Conservation (phyloP, 2,888 invertebrate species). For the Bombylius discolor region DNA sequence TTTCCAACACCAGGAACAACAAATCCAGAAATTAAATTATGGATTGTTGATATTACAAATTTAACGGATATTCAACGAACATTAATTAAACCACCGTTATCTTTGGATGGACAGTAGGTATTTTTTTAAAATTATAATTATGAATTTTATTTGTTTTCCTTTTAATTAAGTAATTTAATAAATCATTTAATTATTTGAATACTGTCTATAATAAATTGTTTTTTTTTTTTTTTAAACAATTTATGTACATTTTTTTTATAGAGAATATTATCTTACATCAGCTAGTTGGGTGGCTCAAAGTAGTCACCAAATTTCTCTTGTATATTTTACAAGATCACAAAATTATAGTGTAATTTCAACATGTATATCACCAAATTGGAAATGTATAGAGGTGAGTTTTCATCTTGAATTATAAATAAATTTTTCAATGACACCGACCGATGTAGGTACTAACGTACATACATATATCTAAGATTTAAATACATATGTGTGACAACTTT, state of each 20-base stretch:
- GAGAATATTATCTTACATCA: conserved; percentile 85
- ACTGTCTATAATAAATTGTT: too few relatives aligned
- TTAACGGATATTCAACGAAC: conserved; percentile 48
- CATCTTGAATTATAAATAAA: not conserved
- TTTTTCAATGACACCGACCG: not conserved
- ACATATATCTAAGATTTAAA: too few relatives aligned
- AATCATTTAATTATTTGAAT: not conserved
- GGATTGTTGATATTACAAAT: conserved; percentile 65
- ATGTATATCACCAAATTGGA: conserved; percentile 70
- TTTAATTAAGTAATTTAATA: not conserved
- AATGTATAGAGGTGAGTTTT: conserved; percentile 62
- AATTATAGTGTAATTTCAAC: conserved; percentile 79
- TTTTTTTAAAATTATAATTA: conserved; percentile 7
- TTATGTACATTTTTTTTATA: conserved; percentile 26
- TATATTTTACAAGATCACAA: conserved; percentile 90
- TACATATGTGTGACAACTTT: too few relatives aligned
- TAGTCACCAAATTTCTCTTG: conserved; percentile 66
- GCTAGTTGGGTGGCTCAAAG: conserved; percentile 75
- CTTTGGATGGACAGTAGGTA: conserved; percentile 69
- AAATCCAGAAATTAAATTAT: conserved; percentile 73
- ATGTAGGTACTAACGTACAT: too few relatives aligned
- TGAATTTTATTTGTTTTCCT: too few relatives aligned
- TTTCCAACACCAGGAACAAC: conserved; percentile 81
- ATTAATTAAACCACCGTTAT: conserved; percentile 59
- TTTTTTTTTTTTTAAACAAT: not conserved